phyloP scores from a whole-genome alignment of 1,140 invertebrate genomes.

The Sycobia sp. region DNA sequence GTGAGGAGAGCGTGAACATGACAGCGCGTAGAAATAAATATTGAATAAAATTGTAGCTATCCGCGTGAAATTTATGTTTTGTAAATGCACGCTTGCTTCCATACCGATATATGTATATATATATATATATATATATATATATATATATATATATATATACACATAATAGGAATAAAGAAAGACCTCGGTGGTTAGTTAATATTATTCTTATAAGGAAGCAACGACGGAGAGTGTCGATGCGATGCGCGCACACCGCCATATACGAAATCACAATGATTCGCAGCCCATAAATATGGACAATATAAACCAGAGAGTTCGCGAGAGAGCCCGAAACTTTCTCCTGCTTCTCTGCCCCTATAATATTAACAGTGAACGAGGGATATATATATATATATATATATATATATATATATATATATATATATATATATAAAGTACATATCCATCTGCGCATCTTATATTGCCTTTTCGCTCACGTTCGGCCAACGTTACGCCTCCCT shows the following conservation, averaged over 20 bases:
- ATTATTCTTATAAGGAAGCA: slow-evolving; percentile 5
- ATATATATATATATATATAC: no score
- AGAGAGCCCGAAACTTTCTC: slow-evolving; percentile 27
- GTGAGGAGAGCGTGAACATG: not conserved
- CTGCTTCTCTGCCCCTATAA: no score
- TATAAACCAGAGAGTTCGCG: not conserved
- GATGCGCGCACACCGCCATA: no score
- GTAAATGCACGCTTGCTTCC: not conserved
- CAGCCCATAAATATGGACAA: slow-evolving; percentile 23
- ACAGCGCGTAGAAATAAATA: not conserved
- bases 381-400: no score
- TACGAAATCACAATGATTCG: slow-evolving; percentile 31
- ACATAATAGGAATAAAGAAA: no score
- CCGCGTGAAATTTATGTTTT: not conserved
- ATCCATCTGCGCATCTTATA: slow-evolving; percentile 27
- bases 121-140: no score
- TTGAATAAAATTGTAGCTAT: not conserved
- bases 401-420: no score
- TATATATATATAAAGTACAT: no score
- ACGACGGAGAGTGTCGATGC: not conserved
- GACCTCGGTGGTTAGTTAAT: slow-evolving; percentile 11
- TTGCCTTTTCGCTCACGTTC: slow-evolving; percentile 1
- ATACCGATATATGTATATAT: no score
- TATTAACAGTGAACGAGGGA: slow-evolving; percentile 4
- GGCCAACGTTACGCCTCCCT: slow-evolving; percentile 7